These are phyloP conservation scores for Machaerirhynchus nigripectus DNA, from an alignment of 2,113 vertebrate species.

Conservation along the genomic window DNA sequence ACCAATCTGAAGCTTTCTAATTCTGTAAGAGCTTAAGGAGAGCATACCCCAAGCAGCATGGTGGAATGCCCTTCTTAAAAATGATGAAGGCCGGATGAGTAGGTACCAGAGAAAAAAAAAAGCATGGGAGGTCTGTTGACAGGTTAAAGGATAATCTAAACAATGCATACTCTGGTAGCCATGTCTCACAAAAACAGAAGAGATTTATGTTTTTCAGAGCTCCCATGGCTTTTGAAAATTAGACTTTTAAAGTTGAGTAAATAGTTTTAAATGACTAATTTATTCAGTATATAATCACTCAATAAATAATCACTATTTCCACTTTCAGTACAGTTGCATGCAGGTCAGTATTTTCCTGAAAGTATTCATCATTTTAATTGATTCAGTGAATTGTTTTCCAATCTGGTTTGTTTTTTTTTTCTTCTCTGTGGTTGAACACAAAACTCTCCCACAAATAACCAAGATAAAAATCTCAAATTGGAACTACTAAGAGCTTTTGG, in stretches of 20 bases:
- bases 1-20: neutral
- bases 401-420: neutral
- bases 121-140: fast-evolving
- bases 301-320: neutral
- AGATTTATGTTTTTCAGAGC: neutral
- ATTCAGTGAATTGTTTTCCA: neutral
- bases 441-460: neutral
- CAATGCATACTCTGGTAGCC: neutral
- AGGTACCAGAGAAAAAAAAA: neutral
- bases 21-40: neutral
- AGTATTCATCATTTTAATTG: neutral
- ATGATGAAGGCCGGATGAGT: neutral
- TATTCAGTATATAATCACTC: neutral
- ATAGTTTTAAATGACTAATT: neutral
- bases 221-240: neutral
- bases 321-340: neutral
- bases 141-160: neutral
- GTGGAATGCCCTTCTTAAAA: neutral
- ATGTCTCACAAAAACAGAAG: neutral
- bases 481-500: neutral
- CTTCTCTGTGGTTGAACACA: neutral
- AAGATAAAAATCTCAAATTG: neutral
- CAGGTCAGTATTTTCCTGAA: neutral
- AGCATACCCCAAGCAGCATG: neutral
- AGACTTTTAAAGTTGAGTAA: neutral